Evolutionary conservation across 2,797 vertebrate genomes (phyloP).

Genomic region (Nannoperca australis): DNA sequence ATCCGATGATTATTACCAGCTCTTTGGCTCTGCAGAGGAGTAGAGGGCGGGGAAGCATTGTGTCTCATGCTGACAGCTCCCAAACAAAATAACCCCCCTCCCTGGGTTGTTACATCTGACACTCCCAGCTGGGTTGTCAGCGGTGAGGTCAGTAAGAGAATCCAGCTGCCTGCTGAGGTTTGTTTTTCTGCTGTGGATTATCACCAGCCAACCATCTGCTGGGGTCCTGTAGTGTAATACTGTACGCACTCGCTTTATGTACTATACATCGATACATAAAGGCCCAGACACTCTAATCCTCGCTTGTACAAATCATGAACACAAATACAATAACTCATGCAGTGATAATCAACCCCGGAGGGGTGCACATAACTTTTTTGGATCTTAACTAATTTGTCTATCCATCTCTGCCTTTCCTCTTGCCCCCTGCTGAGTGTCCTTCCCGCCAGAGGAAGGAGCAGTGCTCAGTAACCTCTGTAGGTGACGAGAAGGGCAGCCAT

Average conservation of each 20-base stretch:
- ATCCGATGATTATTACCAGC: conserved; percentile 83
- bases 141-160: conserved; percentile 81
- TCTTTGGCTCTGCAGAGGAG: conserved; percentile 69
- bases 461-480: conserved; percentile 21
- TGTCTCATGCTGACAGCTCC: conserved; percentile 81
- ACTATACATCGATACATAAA: conserved; percentile 21
- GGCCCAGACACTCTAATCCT: conserved; percentile 7
- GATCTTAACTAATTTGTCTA: conserved; percentile 41
- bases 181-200: conserved; percentile 69
- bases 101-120: conserved; percentile 77
- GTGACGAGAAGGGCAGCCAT: conserved; percentile 47
- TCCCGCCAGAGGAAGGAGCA: conserved; percentile 26
- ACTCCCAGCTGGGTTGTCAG: conserved; percentile 80
- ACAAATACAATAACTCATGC: conserved; percentile 45
- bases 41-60: conserved; percentile 70
- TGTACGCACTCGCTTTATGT: conserved; percentile 39
- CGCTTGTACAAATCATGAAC: conserved; percentile 33
- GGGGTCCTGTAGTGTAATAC: conserved; percentile 50
- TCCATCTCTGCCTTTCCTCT: conserved; percentile 36
- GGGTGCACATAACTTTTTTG: conserved; percentile 25
- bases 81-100: conserved; percentile 78
- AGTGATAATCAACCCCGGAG: conserved; percentile 55
- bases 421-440: conserved; percentile 19
- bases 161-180: conserved; percentile 74
- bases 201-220: conserved; percentile 74